Conservation (phyloP, 2,888 invertebrate genomes). For the Drosophila silvestris region DNA sequence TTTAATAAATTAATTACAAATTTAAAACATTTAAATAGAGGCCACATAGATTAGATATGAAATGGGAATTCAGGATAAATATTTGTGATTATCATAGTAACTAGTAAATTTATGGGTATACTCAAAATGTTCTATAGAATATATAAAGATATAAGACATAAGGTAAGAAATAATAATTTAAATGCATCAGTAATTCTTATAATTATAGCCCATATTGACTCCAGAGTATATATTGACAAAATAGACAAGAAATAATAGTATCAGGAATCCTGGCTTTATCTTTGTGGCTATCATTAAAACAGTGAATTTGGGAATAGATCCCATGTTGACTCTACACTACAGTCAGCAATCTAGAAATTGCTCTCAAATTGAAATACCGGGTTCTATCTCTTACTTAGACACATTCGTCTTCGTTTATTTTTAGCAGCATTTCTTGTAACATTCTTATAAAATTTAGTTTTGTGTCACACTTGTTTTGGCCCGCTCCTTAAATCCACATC, state of each 20-base stretch:
- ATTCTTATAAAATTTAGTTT: constrained; percentile 1
- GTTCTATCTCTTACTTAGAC: background rate
- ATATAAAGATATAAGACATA: background rate
- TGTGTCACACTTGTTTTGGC: background rate
- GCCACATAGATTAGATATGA: background rate
- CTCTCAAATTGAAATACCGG: background rate
- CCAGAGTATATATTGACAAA: background rate
- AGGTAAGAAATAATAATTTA: background rate
- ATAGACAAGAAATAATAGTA: background rate
- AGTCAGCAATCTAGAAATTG: background rate
- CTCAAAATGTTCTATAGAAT: background rate
- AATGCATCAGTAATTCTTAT: background rate
- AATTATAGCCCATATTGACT: background rate
- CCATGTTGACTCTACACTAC: background rate
- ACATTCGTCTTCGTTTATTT: background rate
- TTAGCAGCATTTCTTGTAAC: background rate
- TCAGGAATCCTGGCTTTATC: background rate
- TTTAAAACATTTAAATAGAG: background rate
- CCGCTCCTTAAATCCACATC: constrained; percentile 29
- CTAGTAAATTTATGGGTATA: background rate
- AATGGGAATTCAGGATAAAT: background rate
- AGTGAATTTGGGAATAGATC: background rate
- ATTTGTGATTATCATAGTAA: background rate
- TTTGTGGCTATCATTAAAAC: background rate
- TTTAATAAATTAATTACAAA: background rate